Conservation (phyloP, 2,113 vertebrate species). For the Origma solitaria region DNA sequence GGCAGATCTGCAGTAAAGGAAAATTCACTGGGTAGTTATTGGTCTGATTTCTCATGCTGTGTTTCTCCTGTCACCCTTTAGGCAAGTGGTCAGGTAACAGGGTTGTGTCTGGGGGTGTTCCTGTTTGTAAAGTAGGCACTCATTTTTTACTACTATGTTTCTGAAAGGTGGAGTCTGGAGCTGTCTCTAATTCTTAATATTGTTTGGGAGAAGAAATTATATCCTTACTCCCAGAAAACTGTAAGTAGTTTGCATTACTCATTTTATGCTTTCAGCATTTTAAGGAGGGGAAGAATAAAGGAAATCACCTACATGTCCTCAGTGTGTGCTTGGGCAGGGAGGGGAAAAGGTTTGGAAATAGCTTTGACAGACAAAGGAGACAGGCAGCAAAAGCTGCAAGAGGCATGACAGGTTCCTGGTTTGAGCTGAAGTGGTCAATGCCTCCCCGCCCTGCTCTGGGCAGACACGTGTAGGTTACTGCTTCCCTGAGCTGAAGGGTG, state of each 20-base stretch:
- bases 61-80: neutral
- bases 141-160: neutral
- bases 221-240: conserved; percentile 5
- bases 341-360: neutral
- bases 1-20: neutral
- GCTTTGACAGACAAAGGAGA: neutral
- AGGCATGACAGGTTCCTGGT: neutral
- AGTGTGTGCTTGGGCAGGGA: neutral
- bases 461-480: accelerated
- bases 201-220: conserved; percentile 16
- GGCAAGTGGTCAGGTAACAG: neutral
- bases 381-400: neutral
- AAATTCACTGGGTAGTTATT: neutral
- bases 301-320: accelerated
- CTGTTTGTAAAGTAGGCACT: neutral
- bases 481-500: neutral
- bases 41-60: neutral
- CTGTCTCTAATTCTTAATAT: conserved; percentile 16
- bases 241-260: conserved; percentile 24
- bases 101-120: neutral
- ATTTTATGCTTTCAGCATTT: neutral
- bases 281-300: neutral
- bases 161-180: conserved; percentile 40
- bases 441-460: neutral
- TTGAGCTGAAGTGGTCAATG: neutral